Base-by-base conservation (phyloP, 2,797 vertebrate genomes). In the Danio jaintianensis region DNA sequence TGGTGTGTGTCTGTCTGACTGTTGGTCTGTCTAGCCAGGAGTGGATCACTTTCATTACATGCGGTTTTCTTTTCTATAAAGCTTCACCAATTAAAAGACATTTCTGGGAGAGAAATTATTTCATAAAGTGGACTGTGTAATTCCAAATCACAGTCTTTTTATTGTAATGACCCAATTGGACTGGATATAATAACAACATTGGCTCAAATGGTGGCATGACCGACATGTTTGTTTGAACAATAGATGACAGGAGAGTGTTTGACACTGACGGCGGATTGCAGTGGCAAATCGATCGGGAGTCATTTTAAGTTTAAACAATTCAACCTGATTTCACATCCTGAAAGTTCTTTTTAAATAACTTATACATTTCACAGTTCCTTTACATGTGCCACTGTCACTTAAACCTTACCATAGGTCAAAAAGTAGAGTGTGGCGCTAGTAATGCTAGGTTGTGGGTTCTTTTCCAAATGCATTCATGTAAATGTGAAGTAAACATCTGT, bases 1-100 rank as follows among this genome's bases (percentile, higher is more conserved):
- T 75, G 78, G 77, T 87, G 80, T 91, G 88, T 85, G 85, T 91
- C 36, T 16, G 29, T 53, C 63, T 36, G 52, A 45, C 74, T 79
- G 68, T 74, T 88, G 77, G 80, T 88, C 85, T 88, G 85, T 87
- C 86, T 82, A 85, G 75, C 80, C 82, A 85, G 82, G 80, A 75
- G 70, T 80, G 82, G 75, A 74, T 84, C 52, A 16, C 50, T 81
- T 83, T 68, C 62, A 58, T 70, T 72, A 72, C 74, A 72, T 76
- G 61, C 36, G 61, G 79, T 36, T 78, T 82, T 56, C 56, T 56
- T 83, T 81, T 82, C 62, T 79, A 10, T 53, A 43, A 38, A 55
- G 47, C 15, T 22, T 58, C 38, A 42, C 62, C 8, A 11, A 47
- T 38, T 56, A 53, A 50, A 63, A 67, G 29, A 56, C 38, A 71